Base-by-base conservation (phyloP, 2,888 invertebrate genomes). In the Pristionchus exspectatus region DNA sequence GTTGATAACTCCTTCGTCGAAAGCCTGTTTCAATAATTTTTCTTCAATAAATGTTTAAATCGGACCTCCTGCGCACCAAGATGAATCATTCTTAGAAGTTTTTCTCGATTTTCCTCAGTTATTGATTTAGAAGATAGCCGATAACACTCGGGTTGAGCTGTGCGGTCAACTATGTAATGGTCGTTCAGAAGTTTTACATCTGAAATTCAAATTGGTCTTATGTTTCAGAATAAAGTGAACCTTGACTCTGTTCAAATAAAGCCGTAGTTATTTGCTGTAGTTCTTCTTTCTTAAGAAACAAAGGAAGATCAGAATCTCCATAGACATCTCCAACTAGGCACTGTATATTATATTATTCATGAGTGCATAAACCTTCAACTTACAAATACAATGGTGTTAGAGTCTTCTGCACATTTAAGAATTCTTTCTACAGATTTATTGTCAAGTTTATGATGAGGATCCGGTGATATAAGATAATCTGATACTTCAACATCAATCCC, bases 271-370 rank as follows among this genome's bases (percentile, higher is more conserved):
- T 95, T 54, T 93, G 93, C 50, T 95, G 95, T 90, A 95, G 96
- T 85, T 96, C 96, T 3, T 95, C 95, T 2, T 94, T 94, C 24
- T 95, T 94, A 16, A 96, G 94, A 50, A 92, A 92, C 5, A 94
- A 91, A 21, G 96, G 96, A 9, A 96, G 93, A 21, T 95, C 91
- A 38, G 93, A 93, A 4, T 94, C 93, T 2, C 96, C 96, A 90
- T 96, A 96, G 87, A 95, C 95, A 91, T 96, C 95, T 10, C 96
- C 96, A 24, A 96, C 92, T 44, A 96, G 92, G 59, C 95, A 94
- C 96, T 96, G 93, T 87, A 93, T 89, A 87, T 24, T 38, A 10
- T 33, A 33, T n/a, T 14, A 18, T 38, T 33, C 18, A 21, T 38
- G 33, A 74, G 2, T 16, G 44, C 10, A 38, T 21, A n/a, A 21